phyloP scores from a whole-genome alignment of 92 coral and sea anemone genomes.

The Micromussa lordhowensis region DNA sequence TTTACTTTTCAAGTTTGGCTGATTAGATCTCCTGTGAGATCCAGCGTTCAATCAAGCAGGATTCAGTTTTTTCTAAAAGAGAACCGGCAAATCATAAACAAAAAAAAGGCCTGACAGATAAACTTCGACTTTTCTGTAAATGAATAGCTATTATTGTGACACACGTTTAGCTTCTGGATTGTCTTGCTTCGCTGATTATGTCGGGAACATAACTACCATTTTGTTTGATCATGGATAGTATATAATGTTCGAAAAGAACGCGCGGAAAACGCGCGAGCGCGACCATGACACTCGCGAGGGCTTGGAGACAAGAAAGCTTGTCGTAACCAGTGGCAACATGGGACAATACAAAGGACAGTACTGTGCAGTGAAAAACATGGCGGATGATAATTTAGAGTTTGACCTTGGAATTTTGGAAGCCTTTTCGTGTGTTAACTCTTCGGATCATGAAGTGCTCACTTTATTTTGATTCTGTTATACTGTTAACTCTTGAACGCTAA shows the following conservation, averaged over 20 bases:
- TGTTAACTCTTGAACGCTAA: neutral
- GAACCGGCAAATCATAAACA: no score
- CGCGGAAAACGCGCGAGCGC: neutral
- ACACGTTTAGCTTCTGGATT: no score
- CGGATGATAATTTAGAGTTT: conserved; percentile 62
- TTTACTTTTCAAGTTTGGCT: no score
- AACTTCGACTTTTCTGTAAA: no score
- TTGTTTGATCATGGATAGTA: no score
- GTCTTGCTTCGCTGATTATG: no score
- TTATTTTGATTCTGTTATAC: neutral
- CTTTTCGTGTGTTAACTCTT: neutral
- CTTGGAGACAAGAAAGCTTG: neutral
- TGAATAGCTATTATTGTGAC: no score
- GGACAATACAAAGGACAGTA: neutral
- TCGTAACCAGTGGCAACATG: conserved; percentile 45
- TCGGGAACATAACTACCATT: no score
- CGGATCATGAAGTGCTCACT: neutral
- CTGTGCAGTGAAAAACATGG: conserved; percentile 73
- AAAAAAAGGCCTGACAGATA: no score
- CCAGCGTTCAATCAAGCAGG: no score
- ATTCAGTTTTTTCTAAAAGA: no score
- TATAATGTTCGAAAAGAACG: neutral
- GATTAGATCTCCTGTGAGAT: no score
- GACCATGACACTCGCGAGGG: neutral
- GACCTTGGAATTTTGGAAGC: neutral